Percentiles rank a stretch among this genome's conserved stretches.
Conservation (phyloP, 2,113 vertebrate genomes). For the Regulus satrapa region DNA sequence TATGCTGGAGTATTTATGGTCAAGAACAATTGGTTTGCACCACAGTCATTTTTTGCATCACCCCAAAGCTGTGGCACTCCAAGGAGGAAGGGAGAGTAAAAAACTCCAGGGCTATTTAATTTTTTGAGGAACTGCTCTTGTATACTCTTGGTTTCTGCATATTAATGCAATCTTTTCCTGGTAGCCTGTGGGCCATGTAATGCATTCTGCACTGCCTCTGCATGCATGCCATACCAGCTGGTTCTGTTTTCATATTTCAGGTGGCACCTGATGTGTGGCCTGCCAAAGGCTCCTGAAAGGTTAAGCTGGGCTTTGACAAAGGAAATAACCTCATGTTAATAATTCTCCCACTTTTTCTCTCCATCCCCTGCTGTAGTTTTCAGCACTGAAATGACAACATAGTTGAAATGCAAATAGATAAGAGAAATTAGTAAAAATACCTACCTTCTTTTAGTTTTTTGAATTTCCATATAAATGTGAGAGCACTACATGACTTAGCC, state of each 20-base stretch:
- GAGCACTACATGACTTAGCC: neutral
- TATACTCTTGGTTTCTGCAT: neutral
- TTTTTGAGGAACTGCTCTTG: neutral
- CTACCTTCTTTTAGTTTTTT: neutral
- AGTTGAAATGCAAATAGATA: conserved; percentile 9
- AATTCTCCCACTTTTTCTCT: neutral
- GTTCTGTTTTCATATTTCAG: neutral
- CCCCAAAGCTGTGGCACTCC: neutral
- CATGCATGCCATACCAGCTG: neutral
- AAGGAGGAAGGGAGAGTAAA: neutral
- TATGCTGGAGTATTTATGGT: neutral
- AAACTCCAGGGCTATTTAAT: neutral
- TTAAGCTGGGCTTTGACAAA: neutral
- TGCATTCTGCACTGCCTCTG: neutral
- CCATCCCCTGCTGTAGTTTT: neutral
- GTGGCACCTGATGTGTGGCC: neutral
- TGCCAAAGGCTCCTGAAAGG: neutral
- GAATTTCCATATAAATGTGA: neutral
- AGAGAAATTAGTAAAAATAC: neutral
- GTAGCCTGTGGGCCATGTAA: neutral
- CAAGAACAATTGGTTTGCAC: rapidly evolving
- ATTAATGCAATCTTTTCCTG: neutral
- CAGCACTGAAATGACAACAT: neutral
- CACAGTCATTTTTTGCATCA: neutral
- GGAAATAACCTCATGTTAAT: neutral